Percentiles rank a stretch among this genome's conserved stretches.
Conservation (phyloP, 2,888 invertebrate species). For the Byasa hedistus region DNA sequence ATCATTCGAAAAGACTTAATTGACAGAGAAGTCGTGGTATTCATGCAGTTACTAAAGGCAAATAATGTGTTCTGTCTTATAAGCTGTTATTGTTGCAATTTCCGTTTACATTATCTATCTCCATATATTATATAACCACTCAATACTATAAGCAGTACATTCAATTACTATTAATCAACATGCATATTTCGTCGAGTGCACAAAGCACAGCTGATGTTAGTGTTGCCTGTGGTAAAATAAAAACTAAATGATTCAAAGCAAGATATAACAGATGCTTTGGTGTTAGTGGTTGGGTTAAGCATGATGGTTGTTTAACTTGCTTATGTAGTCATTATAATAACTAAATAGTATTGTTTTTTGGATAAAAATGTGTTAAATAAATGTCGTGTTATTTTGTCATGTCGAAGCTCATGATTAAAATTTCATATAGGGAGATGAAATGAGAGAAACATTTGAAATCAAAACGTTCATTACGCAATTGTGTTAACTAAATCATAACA, state of each 20-base stretch:
- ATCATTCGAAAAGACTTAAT: slow-evolving; percentile 52
- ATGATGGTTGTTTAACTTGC: not conserved
- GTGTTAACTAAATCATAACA: slow-evolving; percentile 28
- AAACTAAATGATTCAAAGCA: not conserved
- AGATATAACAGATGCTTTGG: not conserved
- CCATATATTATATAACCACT: not conserved
- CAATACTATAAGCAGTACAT: too few species aligned
- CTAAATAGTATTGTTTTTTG: too few species aligned
- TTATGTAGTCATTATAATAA: not conserved
- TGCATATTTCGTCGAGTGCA: too few species aligned
- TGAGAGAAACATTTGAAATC: not conserved
- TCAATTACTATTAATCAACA: not conserved
- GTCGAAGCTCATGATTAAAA: not conserved
- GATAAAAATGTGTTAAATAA: not conserved
- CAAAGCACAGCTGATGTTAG: not conserved
- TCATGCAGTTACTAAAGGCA: slow-evolving; percentile 7
- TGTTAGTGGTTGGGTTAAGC: not conserved
- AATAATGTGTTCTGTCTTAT: not conserved
- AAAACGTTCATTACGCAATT: not conserved
- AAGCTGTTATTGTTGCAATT: not conserved
- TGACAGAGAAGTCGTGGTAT: slow-evolving; percentile 64
- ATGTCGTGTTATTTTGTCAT: not conserved
- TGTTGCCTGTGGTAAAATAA: not conserved
- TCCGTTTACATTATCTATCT: not conserved
- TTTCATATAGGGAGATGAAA: not conserved